Conservation (phyloP, 1,140 invertebrate species). For the Drosophila sucinea region DNA sequence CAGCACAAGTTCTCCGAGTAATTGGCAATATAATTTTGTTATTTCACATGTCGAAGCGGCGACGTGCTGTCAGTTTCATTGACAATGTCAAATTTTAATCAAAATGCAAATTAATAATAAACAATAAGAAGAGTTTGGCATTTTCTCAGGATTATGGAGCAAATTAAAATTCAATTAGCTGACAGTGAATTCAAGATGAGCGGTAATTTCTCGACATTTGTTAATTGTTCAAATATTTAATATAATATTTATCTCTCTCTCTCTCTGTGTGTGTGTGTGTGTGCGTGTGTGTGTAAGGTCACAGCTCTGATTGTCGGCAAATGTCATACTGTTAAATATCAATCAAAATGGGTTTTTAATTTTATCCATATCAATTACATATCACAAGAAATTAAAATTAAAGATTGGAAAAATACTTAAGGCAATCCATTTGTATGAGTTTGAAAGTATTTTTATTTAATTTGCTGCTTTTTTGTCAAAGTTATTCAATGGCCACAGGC, state of each 20-base stretch:
- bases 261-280: too few relatives aligned
- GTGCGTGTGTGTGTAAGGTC: background rate
- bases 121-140: conserved; percentile 73
- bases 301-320: background rate
- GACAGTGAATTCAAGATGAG: conserved; percentile 47
- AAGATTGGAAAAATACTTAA: too few relatives aligned
- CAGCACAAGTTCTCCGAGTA: conserved; percentile 18
- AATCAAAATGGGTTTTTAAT: too few relatives aligned
- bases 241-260: background rate
- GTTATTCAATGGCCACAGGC: too few relatives aligned
- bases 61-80: conserved; percentile 56
- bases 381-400: too few relatives aligned
- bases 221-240: conserved; percentile 9
- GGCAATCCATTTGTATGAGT: too few relatives aligned
- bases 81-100: conserved; percentile 70
- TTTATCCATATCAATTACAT: too few relatives aligned
- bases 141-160: conserved; percentile 37
- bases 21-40: conserved; percentile 61
- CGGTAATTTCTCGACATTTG: conserved; percentile 30
- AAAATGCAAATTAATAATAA: conserved; percentile 82
- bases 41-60: conserved; percentile 53
- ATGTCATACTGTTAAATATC: too few relatives aligned
- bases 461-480: too few relatives aligned
- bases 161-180: conserved; percentile 66
- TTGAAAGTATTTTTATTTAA: too few relatives aligned